A percentile compares a stretch with the other conserved stretches of the same genome.
Evolutionary conservation across 1,140 invertebrate species (phyloP).

Genomic region (Ctenoplectra terminalis): DNA sequence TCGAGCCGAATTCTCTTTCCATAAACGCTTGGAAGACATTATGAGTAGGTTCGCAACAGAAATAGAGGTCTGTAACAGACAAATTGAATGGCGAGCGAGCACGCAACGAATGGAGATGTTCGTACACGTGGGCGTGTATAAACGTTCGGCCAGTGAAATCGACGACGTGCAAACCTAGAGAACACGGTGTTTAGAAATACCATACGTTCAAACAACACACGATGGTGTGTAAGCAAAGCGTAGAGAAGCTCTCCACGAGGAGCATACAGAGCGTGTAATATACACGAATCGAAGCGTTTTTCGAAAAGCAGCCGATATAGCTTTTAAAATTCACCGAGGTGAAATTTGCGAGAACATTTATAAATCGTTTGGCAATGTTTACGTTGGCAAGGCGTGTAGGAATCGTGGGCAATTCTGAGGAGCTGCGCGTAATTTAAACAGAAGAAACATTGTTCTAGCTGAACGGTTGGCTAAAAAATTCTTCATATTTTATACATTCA

Average conservation of each 20-base stretch:
- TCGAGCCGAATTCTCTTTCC: background rate
- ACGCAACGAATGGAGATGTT: constrained; percentile 49
- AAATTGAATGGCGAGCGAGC: constrained; percentile 38
- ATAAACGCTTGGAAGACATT: background rate
- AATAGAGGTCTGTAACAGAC: constrained; percentile 23
- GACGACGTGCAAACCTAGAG: constrained; percentile 16
- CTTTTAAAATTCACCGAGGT: constrained; percentile 17
- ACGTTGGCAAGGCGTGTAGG: background rate
- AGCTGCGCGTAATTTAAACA: constrained; percentile 30
- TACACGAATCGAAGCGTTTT: too few relatives aligned
- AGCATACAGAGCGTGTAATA: too few relatives aligned
- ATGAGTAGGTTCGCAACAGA: background rate
- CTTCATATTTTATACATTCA: constrained; percentile 31
- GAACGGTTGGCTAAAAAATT: constrained; percentile 7
- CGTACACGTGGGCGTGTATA: constrained; percentile 40
- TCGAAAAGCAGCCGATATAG: background rate
- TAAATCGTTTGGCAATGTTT: constrained; percentile 34
- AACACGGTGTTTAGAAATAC: constrained; percentile 33
- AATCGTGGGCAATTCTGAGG: background rate
- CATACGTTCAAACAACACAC: too few relatives aligned
- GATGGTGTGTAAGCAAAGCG: too few relatives aligned
- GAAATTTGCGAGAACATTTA: constrained; percentile 4
- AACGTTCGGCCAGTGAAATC: constrained; percentile 23
- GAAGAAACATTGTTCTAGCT: constrained; percentile 20
- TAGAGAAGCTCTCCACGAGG: background rate